Evolutionary conservation across 2,797 vertebrate species (phyloP), one percentile per base, ranked within the genome.

Genomic region (Sternarchorhynchus goeldii): DNA sequence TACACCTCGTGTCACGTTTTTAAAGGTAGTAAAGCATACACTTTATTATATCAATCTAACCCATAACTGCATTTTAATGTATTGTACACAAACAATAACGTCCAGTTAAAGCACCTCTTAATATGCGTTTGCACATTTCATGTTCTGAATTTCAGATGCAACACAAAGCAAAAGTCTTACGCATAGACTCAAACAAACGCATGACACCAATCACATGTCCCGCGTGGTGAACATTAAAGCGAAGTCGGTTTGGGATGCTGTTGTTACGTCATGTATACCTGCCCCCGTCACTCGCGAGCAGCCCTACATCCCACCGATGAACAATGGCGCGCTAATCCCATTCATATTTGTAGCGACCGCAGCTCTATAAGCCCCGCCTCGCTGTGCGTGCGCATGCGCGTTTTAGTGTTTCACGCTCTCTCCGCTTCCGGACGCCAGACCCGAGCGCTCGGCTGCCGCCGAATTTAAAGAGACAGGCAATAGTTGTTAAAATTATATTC

Each of bases 381-480:
- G 69, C 81, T 57, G 88, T 89, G 87, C 56, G 75, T 90, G 93
- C 92, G 92, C 91, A 89, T 88, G 70, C 80, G 81, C 58, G 80
- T 88, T 88, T 85, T 17, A 80, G 87, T 87, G 86, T 90, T 88
- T 89, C 88, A 89, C 88, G 21, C 73, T 66, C 78, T 72, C 67
- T 93, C 88, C 88, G 91, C 90, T 93, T 94, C 92, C 93, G 93
- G 92, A 92, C 93, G 91, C 91, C 85, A 89, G 90, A 90, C 90
- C 86, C 88, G 88, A 91, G 88, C 88, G 88, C 86, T 85, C 84
- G 81, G 86, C 93, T 92, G 92, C 93, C 93, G 93, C 92, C 92
- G 93, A 93, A 94, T 94, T 94, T 94, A 94, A 94, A 94, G 93
- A 93, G 93, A 94, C 93, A 94, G 92, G 75, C 84, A 45, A 89